Base-by-base conservation (phyloP, 2,113 vertebrate species). In the Elephantulus edwardii region DNA sequence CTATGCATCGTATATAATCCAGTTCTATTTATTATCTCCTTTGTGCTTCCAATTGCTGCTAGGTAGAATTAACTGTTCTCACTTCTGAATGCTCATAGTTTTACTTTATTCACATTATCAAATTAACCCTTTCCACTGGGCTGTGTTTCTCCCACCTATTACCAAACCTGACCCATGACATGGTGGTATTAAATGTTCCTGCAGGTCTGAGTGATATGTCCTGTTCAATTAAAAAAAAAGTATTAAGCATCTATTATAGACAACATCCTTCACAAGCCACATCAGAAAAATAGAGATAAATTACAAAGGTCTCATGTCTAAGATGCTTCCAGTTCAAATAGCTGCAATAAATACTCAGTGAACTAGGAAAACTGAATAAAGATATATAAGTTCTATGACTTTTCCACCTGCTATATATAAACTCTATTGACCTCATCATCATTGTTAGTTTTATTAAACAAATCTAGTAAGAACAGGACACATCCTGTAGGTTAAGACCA, bases 61-160 rank as follows among this genome's bases (percentile, higher is more conserved):
- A 84, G 38, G 60, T 68, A 84, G 89, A 93, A 92, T 89, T 17
- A 90, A 62, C 60, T 81, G 5, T 78, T 72, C 71, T 71, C 17
- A 50, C 33, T 74, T 58, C 78, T 60, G 17, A 94, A 82, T 38
- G 62, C 6, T 84, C 64, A 44, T 80, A 56, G 35, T 76, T 78
- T 92, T 68, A 66, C 46, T 91, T 94, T 93, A 84, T 84, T 92
- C 75, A 64, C 60, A 66, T 78, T 83, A 84, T 86, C 79, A 91
- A 92, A 64, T 89, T 52, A 75, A 91, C 35, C 33, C 81, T 93
- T 89, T 95, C 89, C 89, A 75, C 12, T 26, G 3, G 56, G 77
- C 46, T 62, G n/a, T 11, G 14, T 89, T 82, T 91, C 70, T 38
- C 58, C 40, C 48, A 58, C 50, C 17, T 20, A 87, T 89, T 84